Percentiles rank a stretch among this genome's conserved stretches.
phyloP scores from a whole-genome alignment of 2,888 invertebrate genomes.

The Andrena hattorfiana region DNA sequence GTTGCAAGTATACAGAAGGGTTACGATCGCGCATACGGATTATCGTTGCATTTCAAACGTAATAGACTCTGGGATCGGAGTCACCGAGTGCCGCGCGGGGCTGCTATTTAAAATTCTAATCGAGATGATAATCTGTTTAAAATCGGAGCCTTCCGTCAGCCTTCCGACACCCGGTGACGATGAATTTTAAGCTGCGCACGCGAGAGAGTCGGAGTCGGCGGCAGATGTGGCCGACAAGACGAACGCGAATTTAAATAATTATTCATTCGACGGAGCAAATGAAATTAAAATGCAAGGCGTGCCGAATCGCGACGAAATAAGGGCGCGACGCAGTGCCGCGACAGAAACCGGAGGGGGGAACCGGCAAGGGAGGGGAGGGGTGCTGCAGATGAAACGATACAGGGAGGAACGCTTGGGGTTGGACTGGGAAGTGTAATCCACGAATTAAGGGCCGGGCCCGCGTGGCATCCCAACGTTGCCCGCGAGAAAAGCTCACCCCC shows the following conservation, averaged over 20 bases:
- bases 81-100: not conserved
- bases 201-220: not conserved
- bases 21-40: not conserved
- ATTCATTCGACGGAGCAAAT: conserved; percentile 67
- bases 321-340: not conserved
- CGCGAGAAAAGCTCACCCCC: conserved; percentile 55
- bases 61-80: not conserved
- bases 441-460: conserved; percentile 68
- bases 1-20: too few species aligned
- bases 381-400: conserved; percentile 43
- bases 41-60: not conserved
- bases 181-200: conserved; percentile 45
- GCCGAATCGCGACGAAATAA: conserved; percentile 43
- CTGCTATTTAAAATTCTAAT: conserved; percentile 54
- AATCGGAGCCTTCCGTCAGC: conserved; percentile 13
- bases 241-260: conserved; percentile 73
- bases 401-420: conserved; percentile 18
- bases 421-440: conserved; percentile 62
- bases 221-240: conserved; percentile 58
- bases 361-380: not conserved
- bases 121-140: conserved; percentile 35
- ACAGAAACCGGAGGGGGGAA: not conserved
- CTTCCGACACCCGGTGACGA: conserved; percentile 3
- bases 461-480: conserved; percentile 58
- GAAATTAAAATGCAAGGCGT: conserved; percentile 73